A percentile compares a stretch with the other conserved stretches of the same genome.
phyloP scores from a whole-genome alignment of 2,888 invertebrate species.

The Aporophyla lueneburgensis region DNA sequence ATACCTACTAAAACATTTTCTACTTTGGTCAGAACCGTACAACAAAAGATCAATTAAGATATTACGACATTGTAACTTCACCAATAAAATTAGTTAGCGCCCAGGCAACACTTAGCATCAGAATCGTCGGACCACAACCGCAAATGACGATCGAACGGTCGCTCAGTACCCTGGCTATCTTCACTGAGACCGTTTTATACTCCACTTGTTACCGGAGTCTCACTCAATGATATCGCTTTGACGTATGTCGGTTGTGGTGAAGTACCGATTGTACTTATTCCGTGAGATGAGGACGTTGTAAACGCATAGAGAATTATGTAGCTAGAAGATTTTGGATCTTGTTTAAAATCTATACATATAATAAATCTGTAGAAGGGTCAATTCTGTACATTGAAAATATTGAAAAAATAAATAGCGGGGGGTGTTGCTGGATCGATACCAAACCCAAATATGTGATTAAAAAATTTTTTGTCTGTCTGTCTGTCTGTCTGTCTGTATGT shows the following conservation, averaged over 20 bases:
- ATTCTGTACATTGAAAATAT: too few relatives aligned
- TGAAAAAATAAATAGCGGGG: too few relatives aligned
- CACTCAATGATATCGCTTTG: slow-evolving; percentile 52
- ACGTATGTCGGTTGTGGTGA: slow-evolving; percentile 43
- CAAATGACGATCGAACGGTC: slow-evolving; percentile 47
- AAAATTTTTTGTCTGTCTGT: too few relatives aligned
- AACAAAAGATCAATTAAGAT: slow-evolving; percentile 5
- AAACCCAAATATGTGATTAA: too few relatives aligned
- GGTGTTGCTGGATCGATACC: too few relatives aligned
- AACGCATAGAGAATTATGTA: not conserved
- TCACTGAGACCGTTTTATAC: slow-evolving; percentile 40
- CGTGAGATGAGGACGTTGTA: not conserved
- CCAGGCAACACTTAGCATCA: slow-evolving; percentile 28
- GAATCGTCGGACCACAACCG: slow-evolving; percentile 32
- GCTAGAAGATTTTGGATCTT: not conserved
- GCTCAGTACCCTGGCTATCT: slow-evolving; percentile 22
- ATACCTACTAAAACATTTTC: not conserved
- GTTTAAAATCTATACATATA: too few relatives aligned
- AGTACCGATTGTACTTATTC: slow-evolving; percentile 39
- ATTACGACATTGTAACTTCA: slow-evolving; percentile 30
- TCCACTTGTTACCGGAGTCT: slow-evolving; percentile 42
- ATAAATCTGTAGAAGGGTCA: too few relatives aligned
- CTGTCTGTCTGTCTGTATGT: too few relatives aligned
- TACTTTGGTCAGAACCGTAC: not conserved
- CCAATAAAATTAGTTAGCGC: slow-evolving; percentile 33